Evolutionary conservation across 2,888 invertebrate genomes (phyloP).

Genomic region (Trichopoda pennipes): DNA sequence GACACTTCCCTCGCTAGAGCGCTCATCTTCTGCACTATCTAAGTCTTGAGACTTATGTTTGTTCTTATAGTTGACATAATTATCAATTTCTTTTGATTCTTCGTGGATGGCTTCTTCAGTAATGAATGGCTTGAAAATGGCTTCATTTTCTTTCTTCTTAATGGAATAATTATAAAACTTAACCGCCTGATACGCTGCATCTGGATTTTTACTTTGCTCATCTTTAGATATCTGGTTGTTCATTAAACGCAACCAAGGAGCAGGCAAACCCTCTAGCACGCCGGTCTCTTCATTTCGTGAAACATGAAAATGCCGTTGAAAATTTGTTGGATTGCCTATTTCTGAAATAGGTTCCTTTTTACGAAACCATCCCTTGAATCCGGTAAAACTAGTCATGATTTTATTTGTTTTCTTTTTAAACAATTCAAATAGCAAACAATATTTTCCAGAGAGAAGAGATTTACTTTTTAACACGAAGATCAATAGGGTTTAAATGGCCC

Average conservation of each 20-base stretch:
- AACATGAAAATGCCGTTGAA: conserved; percentile 93
- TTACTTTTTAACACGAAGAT: not conserved
- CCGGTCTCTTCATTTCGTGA: conserved; percentile 91
- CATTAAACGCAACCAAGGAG: conserved; percentile 89
- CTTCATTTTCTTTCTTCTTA: conserved; percentile 88
- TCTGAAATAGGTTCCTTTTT: conserved; percentile 81
- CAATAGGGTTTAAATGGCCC: conserved; percentile 10
- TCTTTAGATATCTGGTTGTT: conserved; percentile 91
- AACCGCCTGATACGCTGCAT: conserved; percentile 93
- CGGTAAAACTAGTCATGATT: conserved; percentile 77
- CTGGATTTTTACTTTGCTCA: conserved; percentile 94
- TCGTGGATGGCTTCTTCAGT: conserved; percentile 90
- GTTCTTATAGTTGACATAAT: conserved; percentile 87
- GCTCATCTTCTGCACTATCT: conserved; percentile 80
- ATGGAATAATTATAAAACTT: conserved; percentile 94
- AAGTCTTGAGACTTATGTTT: conserved; percentile 85
- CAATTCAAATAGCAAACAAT: not conserved
- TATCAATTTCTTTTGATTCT: conserved; percentile 91
- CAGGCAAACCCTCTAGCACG: conserved; percentile 91
- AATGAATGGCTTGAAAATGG: conserved; percentile 90
- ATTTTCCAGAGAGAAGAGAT: not conserved
- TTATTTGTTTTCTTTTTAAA: not conserved
- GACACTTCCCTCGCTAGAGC: conserved; percentile 80
- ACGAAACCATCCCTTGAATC: conserved; percentile 79
- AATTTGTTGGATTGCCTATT: conserved; percentile 92